Evolutionary conservation across 2,113 vertebrate genomes (phyloP).

Genomic region (Nyctibius bracteatus): DNA sequence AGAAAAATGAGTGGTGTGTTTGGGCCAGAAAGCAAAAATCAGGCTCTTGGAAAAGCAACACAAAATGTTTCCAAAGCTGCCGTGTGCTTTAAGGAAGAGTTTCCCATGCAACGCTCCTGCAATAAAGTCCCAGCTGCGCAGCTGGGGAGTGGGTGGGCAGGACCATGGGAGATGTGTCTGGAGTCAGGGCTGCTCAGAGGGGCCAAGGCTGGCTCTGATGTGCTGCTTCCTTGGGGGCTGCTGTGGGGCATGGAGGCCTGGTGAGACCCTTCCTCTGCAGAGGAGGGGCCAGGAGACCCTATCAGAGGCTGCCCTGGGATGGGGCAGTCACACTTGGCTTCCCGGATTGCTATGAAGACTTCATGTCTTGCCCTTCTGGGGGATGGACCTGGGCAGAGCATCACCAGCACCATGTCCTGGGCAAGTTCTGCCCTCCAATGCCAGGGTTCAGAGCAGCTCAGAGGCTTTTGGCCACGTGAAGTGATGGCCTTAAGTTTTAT

Average conservation of each 20-base stretch:
- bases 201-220: not conserved
- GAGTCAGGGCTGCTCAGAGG: not conserved
- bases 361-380: not conserved
- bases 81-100: not conserved
- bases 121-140: not conserved
- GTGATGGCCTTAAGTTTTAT: not conserved
- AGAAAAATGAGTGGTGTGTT: constrained; percentile 14
- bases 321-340: not conserved
- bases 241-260: too few species aligned
- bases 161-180: not conserved
- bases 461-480: not conserved
- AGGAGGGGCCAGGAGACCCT: not conserved
- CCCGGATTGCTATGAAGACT: not conserved
- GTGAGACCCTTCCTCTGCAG: not conserved
- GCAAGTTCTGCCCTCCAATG: not conserved
- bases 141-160: not conserved
- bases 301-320: fast-evolving
- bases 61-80: constrained; percentile 1
- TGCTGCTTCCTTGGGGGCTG: not conserved
- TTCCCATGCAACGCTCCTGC: not conserved
- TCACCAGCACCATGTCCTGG: not conserved
- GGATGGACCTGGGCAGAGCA: not conserved
- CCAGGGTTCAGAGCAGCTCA: not conserved
- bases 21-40: constrained; percentile 11
- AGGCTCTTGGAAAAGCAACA: constrained; percentile 15